A percentile compares a stretch with the other conserved stretches of the same genome.
Conservation (phyloP, 2,888 invertebrate genomes). For the Athalia rosae region DNA sequence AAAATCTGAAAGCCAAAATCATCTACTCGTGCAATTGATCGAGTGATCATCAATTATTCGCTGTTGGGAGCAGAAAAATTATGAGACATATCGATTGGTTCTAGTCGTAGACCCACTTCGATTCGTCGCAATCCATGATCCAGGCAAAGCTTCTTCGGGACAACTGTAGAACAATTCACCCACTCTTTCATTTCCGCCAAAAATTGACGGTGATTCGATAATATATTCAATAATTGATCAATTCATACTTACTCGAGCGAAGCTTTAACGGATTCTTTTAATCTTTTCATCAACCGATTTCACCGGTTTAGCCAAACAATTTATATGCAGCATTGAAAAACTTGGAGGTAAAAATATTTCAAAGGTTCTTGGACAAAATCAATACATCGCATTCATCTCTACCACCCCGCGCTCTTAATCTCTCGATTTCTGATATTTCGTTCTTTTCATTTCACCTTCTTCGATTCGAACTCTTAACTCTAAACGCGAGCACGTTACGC, state of each 20-base stretch:
- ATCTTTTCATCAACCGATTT: constrained; percentile 1
- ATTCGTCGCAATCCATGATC: too few relatives aligned
- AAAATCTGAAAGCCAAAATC: too few relatives aligned
- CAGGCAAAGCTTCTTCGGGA: too few relatives aligned
- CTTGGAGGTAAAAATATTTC: constrained; percentile 11
- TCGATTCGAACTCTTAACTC: not conserved
- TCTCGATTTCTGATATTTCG: constrained; percentile 22
- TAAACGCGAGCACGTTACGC: not conserved
- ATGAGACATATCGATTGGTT: too few relatives aligned
- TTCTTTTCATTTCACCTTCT: not conserved
- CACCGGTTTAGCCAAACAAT: not conserved
- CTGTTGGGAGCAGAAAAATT: too few relatives aligned
- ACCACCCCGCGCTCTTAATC: constrained; percentile 8
- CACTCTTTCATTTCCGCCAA: too few relatives aligned
- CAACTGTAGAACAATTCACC: too few relatives aligned
- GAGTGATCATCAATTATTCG: too few relatives aligned
- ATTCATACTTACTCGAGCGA: not conserved
- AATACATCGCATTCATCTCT: constrained; percentile 25
- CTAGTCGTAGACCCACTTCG: too few relatives aligned
- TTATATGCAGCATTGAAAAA: not conserved
- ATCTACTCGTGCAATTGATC: too few relatives aligned
- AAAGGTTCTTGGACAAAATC: constrained; percentile 37
- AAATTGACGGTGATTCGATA: too few relatives aligned
- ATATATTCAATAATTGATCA: too few relatives aligned
- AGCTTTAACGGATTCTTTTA: not conserved